Conservation (phyloP, 2,888 invertebrate species). For the Limnephilus marmoratus region DNA sequence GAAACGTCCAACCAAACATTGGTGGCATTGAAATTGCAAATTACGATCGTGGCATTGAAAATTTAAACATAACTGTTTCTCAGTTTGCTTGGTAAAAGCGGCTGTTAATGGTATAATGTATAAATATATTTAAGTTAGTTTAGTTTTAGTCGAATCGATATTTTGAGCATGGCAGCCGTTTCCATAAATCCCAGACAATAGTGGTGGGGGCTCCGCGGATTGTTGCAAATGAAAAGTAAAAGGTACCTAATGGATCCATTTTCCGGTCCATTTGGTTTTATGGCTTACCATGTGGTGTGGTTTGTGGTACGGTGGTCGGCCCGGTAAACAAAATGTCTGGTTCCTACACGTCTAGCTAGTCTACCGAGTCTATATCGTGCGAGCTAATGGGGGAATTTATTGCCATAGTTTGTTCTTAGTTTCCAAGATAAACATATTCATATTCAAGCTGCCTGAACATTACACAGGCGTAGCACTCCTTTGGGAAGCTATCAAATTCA, state of each 20-base stretch:
- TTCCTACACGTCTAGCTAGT: neutral
- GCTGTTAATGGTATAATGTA: neutral
- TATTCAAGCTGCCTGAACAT: neutral
- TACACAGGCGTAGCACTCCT: neutral
- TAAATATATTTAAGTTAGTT: neutral
- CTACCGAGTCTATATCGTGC: neutral
- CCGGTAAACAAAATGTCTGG: constrained; percentile 10
- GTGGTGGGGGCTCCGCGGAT: neutral
- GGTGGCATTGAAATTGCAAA: too few species aligned
- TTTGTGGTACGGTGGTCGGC: neutral
- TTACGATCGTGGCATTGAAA: too few species aligned
- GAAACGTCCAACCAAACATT: too few species aligned
- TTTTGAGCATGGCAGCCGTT: neutral
- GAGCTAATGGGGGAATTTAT: neutral
- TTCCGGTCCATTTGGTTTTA: constrained; percentile 28
- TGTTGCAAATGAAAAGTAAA: constrained; percentile 42
- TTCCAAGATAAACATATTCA: neutral
- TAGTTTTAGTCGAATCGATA: neutral
- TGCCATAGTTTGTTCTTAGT: neutral
- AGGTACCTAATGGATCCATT: constrained; percentile 37
- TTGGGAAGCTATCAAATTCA: neutral
- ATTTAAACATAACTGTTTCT: too few species aligned
- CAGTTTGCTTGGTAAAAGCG: too few species aligned
- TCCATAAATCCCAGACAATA: neutral
- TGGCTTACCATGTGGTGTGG: constrained; percentile 20